Conservation (phyloP, 2,797 vertebrate species). For the Dicrostonyx torquatus region DNA sequence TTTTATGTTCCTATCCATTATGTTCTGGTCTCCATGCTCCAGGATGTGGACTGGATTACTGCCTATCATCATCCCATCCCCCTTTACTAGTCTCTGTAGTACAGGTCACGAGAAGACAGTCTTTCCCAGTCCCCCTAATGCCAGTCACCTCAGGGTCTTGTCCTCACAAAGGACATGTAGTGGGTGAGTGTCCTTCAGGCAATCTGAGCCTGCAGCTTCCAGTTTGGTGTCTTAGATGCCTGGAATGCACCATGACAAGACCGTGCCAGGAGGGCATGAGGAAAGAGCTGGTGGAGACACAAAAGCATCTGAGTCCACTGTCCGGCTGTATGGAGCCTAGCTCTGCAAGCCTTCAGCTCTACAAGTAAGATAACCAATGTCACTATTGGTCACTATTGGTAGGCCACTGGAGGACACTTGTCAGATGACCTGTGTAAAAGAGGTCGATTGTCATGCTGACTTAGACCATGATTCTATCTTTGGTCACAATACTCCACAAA, state of each 20-base stretch:
- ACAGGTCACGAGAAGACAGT: too few relatives aligned
- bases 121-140: rapidly evolving
- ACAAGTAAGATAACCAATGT: rapidly evolving
- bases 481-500: neutral
- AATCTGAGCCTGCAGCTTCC: neutral
- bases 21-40: rapidly evolving
- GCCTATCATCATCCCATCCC: rapidly evolving
- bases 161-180: too few relatives aligned
- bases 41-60: neutral
- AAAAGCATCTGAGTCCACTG: neutral
- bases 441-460: neutral
- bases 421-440: too few relatives aligned
- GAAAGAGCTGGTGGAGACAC: neutral
- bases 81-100: rapidly evolving
- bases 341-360: neutral
- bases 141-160: rapidly evolving
- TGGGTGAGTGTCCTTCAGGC: neutral
- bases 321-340: too few relatives aligned
- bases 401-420: neutral
- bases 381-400: too few relatives aligned
- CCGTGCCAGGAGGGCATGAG: rapidly evolving
- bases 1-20: too few relatives aligned
- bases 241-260: neutral
- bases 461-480: neutral
- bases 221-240: neutral